Percentiles rank a stretch among this genome's conserved stretches.
These are phyloP conservation scores for Escarpia spicata DNA, from an alignment of 2,888 invertebrate species.

Conservation along the genomic window DNA sequence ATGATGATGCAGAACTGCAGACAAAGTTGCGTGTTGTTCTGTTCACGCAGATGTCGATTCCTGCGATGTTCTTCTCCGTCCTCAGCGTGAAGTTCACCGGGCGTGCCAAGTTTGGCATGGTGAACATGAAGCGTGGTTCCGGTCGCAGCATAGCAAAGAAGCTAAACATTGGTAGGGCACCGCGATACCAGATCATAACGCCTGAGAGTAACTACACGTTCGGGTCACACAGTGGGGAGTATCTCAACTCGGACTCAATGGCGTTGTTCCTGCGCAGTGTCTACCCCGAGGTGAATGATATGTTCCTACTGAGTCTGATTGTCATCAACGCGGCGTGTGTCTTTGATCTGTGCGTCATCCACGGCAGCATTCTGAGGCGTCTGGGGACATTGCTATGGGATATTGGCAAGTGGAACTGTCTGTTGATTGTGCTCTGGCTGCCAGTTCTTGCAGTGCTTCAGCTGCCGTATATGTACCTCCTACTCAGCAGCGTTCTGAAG, in stretches of 20 bases:
- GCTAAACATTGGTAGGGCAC: slow-evolving; percentile 41
- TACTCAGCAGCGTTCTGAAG: slow-evolving; percentile 59
- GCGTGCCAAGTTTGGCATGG: slow-evolving; percentile 67
- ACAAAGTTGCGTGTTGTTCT: slow-evolving; percentile 64
- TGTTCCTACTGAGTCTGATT: slow-evolving; percentile 67
- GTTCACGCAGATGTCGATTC: slow-evolving; percentile 65
- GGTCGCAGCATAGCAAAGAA: slow-evolving; percentile 21
- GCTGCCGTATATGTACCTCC: slow-evolving; percentile 60
- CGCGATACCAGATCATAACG: slow-evolving; percentile 66
- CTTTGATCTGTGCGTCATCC: slow-evolving; percentile 65
- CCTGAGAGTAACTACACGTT: slow-evolving; percentile 65
- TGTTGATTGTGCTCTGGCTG: slow-evolving; percentile 66
- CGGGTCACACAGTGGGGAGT: slow-evolving; percentile 65
- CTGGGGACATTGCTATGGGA: slow-evolving; percentile 64
- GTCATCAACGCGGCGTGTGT: slow-evolving; percentile 66
- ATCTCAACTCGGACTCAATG: slow-evolving; percentile 66
- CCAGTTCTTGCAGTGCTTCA: slow-evolving; percentile 65
- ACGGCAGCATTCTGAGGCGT: slow-evolving; percentile 57
- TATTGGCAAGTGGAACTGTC: slow-evolving; percentile 66
- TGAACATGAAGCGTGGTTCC: slow-evolving; percentile 42
- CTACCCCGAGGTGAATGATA: slow-evolving; percentile 69
- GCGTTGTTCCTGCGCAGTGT: slow-evolving; percentile 66
- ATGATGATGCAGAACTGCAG: slow-evolving; percentile 20
- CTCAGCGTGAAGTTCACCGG: slow-evolving; percentile 69
- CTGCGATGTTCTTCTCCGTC: slow-evolving; percentile 69